A percentile compares a stretch with the other conserved stretches of the same genome.
Conservation (phyloP, 2,888 invertebrate species). For the Cerastoderma edule region DNA sequence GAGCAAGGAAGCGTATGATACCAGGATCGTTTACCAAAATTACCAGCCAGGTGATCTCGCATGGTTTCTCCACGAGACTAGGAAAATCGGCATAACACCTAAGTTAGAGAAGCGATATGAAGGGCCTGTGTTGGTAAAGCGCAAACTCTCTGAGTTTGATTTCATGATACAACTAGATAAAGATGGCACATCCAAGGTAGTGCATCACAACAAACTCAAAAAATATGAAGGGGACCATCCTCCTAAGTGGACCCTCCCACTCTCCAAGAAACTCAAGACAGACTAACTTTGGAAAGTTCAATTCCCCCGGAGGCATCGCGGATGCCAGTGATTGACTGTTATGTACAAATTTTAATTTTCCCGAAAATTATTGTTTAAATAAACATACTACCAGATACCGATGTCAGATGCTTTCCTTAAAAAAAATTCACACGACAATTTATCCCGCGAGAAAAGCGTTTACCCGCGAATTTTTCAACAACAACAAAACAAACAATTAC, state of each 20-base stretch:
- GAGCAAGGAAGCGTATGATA: not conserved
- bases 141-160: not conserved
- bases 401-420: no score
- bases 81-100: not conserved
- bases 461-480: no score
- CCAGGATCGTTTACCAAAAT: not conserved
- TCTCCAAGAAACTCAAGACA: not conserved
- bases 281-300: no score
- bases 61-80: not conserved
- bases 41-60: not conserved
- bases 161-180: not conserved
- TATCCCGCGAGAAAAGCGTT: no score
- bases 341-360: not conserved
- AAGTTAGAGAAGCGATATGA: not conserved
- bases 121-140: not conserved
- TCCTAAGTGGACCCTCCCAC: not conserved
- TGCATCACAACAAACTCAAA: conserved; percentile 9
- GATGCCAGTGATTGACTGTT: not conserved
- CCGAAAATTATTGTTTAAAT: no score
- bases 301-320: no score
- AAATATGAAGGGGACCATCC: not conserved
- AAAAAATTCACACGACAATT: no score
- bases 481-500: no score
- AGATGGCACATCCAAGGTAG: not conserved
- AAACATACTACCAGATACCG: no score